Evolutionary conservation across 2,888 invertebrate species (phyloP).

Genomic region (Phortica okadai): DNA sequence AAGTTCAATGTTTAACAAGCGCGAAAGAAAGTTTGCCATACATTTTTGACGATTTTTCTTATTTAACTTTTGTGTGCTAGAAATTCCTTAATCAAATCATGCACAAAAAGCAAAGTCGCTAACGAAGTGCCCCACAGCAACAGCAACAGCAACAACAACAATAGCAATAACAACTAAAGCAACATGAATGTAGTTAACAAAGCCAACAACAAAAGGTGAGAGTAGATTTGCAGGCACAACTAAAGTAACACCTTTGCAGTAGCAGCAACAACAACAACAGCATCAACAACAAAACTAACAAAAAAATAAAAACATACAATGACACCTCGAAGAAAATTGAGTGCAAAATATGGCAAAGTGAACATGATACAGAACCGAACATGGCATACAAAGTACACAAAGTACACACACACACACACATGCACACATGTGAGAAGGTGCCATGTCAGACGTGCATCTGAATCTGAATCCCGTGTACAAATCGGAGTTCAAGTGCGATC

Average conservation of each 20-base stretch:
- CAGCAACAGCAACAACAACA: slow-evolving; percentile 35
- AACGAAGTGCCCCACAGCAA: slow-evolving; percentile 62
- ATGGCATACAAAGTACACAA: slow-evolving; percentile 40
- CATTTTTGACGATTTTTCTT: background rate
- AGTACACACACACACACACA: slow-evolving; percentile 12
- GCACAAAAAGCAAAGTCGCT: slow-evolving; percentile 54
- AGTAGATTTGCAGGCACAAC: slow-evolving; percentile 33
- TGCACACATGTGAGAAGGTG: background rate
- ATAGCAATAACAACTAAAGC: slow-evolving; percentile 39
- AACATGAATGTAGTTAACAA: slow-evolving; percentile 50
- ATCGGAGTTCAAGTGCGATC: background rate
- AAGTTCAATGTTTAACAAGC: slow-evolving; percentile 19
- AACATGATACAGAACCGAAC: slow-evolving; percentile 24
- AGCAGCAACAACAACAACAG: slow-evolving; percentile 26
- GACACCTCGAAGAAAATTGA: slow-evolving; percentile 57
- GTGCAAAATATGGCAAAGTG: slow-evolving; percentile 64
- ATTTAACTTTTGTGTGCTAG: slow-evolving; percentile 39
- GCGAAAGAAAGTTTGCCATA: slow-evolving; percentile 28
- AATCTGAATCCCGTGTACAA: slow-evolving; percentile 5
- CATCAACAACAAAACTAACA: slow-evolving; percentile 21
- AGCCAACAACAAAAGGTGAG: slow-evolving; percentile 40
- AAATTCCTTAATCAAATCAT: slow-evolving; percentile 66
- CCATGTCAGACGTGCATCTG: slow-evolving; percentile 29
- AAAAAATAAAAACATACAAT: background rate
- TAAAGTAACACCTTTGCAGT: slow-evolving; percentile 29